Percentiles rank a stretch among this genome's conserved stretches.
phyloP scores from a whole-genome alignment of 2,797 vertebrate species.

The Nannoperca obscura region DNA sequence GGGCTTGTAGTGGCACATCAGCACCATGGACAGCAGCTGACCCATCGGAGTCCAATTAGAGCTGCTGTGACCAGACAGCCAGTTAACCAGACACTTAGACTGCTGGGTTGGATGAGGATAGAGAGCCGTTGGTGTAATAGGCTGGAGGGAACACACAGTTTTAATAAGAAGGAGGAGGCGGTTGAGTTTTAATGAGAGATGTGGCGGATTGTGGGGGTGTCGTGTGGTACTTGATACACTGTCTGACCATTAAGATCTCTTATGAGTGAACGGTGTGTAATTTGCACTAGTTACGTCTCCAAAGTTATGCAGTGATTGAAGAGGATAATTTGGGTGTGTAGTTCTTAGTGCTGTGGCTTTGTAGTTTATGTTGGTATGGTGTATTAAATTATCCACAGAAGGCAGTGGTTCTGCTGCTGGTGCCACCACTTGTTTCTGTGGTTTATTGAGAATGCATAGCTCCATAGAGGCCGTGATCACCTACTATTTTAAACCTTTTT shows the following conservation, averaged over 20 bases:
- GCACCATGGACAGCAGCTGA: constrained; percentile 75
- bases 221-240: constrained; percentile 37
- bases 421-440: constrained; percentile 10
- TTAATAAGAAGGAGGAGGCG: constrained; percentile 68
- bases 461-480: not conserved
- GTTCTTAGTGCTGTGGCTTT: constrained; percentile 20
- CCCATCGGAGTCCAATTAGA: constrained; percentile 79
- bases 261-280: constrained; percentile 55
- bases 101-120: constrained; percentile 54
- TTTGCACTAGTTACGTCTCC: constrained; percentile 60
- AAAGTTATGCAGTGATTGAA: constrained; percentile 48
- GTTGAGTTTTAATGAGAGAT: constrained; percentile 72
- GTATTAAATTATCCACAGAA: constrained; percentile 18
- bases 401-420: constrained; percentile 1
- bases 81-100: constrained; percentile 62
- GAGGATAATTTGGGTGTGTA: constrained; percentile 35
- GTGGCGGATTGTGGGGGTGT: constrained; percentile 40
- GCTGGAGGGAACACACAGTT: constrained; percentile 55
- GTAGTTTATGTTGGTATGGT: constrained; percentile 1
- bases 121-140: constrained; percentile 58
- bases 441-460: not conserved
- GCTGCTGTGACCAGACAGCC: constrained; percentile 73
- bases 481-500: not conserved
- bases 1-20: constrained; percentile 67
- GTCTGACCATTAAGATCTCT: constrained; percentile 67